phyloP scores from a whole-genome alignment of 2,113 vertebrate species.

The Tragelaphus strepsiceros region DNA sequence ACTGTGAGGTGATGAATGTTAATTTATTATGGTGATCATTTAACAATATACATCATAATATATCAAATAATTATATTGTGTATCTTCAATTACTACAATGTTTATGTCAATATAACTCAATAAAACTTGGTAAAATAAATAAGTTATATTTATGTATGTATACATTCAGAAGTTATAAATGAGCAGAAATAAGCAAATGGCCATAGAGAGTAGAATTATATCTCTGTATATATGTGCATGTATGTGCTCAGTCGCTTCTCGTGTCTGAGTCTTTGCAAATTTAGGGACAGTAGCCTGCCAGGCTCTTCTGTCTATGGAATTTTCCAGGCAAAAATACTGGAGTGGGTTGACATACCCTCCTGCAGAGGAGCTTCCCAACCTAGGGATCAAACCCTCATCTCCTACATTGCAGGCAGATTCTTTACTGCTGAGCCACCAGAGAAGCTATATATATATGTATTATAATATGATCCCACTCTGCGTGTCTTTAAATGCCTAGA shows the following conservation, averaged over 20 bases:
- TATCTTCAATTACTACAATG: not conserved
- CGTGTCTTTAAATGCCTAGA: not conserved
- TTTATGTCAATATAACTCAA: not conserved
- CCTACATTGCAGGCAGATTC: not conserved
- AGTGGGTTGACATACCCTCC: not conserved
- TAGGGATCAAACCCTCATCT: not conserved
- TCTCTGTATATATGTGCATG: not conserved
- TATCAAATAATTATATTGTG: not conserved
- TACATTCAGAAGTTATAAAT: not conserved
- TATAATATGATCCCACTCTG: not conserved
- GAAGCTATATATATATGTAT: not conserved
- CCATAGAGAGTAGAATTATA: not conserved
- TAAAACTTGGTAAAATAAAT: not conserved
- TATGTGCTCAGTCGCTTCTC: not conserved
- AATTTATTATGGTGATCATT: not conserved
- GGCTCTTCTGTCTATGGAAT: not conserved
- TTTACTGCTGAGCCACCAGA: not conserved
- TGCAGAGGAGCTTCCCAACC: not conserved
- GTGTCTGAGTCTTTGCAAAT: fast-evolving
- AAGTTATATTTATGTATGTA: not conserved
- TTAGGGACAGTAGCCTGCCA: not conserved
- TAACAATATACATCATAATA: not conserved
- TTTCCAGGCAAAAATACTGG: not conserved
- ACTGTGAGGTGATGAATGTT: not conserved
- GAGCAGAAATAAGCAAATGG: not conserved